A percentile compares a stretch with the other conserved stretches of the same genome.
Conservation (phyloP, 2,888 invertebrate genomes). For the Buathra laborator region DNA sequence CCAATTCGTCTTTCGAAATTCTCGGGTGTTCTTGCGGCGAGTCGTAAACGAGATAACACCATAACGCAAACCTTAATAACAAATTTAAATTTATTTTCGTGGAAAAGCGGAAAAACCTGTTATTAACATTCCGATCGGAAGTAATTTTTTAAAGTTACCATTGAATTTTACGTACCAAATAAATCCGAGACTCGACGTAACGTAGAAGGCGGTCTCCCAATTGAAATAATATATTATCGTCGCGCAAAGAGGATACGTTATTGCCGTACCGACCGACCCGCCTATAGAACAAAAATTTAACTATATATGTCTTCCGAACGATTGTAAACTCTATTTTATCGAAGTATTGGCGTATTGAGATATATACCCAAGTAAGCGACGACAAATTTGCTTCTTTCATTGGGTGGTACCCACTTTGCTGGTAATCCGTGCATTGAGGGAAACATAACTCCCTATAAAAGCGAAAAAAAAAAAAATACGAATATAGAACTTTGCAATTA, state of each 20-base stretch:
- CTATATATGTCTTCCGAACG: neutral
- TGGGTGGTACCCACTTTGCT: constrained; percentile 92
- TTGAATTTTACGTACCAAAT: constrained; percentile 86
- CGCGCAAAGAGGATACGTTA: constrained; percentile 90
- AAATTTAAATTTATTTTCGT: neutral
- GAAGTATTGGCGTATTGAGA: neutral
- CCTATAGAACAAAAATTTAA: constrained; percentile 77
- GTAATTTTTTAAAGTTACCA: no score
- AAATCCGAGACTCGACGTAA: constrained; percentile 87
- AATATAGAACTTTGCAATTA: neutral
- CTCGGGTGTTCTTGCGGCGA: constrained; percentile 90
- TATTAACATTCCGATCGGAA: no score
- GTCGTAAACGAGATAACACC: constrained; percentile 89
- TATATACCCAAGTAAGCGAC: constrained; percentile 86
- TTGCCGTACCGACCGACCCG: constrained; percentile 88
- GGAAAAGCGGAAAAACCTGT: no score
- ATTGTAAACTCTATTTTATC: neutral
- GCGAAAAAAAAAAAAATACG: constrained; percentile 9
- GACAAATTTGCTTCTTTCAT: constrained; percentile 90
- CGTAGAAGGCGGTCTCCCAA: constrained; percentile 90
- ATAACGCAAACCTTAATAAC: constrained; percentile 84
- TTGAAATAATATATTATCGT: constrained; percentile 88
- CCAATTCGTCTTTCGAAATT: constrained; percentile 87
- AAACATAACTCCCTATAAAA: constrained; percentile 87
- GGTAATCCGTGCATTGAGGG: constrained; percentile 91